phyloP scores from a whole-genome alignment of 2,113 vertebrate species.

The Cyprinus carpio region DNA sequence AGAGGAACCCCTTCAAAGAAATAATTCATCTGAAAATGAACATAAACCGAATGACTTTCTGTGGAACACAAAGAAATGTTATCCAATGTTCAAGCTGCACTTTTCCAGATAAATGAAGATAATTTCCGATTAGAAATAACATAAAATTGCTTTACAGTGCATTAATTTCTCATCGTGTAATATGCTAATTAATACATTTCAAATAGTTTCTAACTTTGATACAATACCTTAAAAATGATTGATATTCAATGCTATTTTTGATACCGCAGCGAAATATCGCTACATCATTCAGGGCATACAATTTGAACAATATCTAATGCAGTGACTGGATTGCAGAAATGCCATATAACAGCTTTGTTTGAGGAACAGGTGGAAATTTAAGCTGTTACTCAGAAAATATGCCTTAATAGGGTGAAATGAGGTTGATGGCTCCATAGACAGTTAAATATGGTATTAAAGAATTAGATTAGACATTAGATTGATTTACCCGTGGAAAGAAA shows the following conservation, averaged over 20 bases:
- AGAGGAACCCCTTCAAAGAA: neutral
- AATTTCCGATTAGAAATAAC: neutral
- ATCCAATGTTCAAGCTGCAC: neutral
- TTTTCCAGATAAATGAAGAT: too few relatives aligned
- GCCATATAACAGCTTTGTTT: neutral
- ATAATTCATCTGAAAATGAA: neutral
- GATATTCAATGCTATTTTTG: neutral
- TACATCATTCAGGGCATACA: neutral
- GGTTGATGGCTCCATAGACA: neutral
- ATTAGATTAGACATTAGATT: neutral
- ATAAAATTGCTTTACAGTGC: neutral
- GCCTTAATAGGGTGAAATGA: neutral
- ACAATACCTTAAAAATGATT: neutral
- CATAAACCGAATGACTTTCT: neutral
- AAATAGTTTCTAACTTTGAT: neutral
- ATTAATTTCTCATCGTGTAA: neutral
- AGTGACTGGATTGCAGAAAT: neutral
- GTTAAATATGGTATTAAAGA: neutral
- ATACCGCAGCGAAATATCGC: neutral
- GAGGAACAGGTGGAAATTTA: neutral
- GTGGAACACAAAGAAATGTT: neutral
- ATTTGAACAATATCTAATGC: neutral
- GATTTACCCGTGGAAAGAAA: constrained; percentile 1
- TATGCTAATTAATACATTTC: neutral
- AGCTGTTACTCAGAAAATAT: neutral